Conservation (phyloP, 2,797 vertebrate genomes). For the Phylloscopus collybita region DNA sequence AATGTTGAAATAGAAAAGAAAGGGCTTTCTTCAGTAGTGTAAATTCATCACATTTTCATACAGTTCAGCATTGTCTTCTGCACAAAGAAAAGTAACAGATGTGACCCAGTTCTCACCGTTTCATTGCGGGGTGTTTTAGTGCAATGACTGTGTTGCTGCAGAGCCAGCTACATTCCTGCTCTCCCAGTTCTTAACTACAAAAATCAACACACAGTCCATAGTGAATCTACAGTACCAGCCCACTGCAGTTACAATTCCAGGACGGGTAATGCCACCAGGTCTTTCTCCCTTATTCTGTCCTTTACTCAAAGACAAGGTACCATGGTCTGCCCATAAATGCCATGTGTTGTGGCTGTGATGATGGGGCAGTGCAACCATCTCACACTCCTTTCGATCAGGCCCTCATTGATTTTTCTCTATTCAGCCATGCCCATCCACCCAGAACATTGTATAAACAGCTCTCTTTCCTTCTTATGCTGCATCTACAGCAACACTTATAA, state of each 20-base stretch:
- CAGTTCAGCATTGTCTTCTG: conserved; percentile 30
- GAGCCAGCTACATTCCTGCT: background rate
- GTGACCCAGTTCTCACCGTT: conserved; percentile 50
- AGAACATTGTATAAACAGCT: background rate
- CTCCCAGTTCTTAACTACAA: background rate
- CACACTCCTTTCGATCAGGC: background rate
- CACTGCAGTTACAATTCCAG: background rate
- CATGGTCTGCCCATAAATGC: background rate
- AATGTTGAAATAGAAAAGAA: background rate
- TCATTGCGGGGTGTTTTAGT: background rate
- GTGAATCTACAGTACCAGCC: background rate
- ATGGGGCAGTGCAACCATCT: background rate
- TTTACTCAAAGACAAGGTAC: accelerated
- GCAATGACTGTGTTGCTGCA: background rate
- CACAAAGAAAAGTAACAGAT: conserved; percentile 44
- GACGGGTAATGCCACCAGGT: background rate
- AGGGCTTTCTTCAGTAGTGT: background rate
- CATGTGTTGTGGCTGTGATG: background rate
- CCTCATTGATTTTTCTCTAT: background rate
- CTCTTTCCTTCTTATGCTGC: background rate
- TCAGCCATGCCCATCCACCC: background rate
- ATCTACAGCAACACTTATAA: background rate
- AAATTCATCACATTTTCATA: conserved; percentile 36
- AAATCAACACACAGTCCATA: background rate
- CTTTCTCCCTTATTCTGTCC: background rate